A percentile compares a stretch with the other conserved stretches of the same genome.
phyloP scores from a whole-genome alignment of 1,140 invertebrate genomes.

The Brachionus plicatilis region DNA sequence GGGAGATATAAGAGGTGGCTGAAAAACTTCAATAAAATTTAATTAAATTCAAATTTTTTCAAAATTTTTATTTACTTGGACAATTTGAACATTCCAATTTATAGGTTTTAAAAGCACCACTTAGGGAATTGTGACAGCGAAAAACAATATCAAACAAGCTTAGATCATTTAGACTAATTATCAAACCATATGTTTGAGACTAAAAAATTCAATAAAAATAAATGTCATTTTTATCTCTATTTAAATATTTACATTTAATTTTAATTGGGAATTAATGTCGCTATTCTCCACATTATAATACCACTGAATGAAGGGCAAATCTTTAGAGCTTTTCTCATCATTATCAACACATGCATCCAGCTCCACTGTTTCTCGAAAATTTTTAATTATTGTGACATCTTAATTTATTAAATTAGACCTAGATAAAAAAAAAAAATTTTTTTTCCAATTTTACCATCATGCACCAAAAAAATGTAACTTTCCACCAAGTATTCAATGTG shows the following conservation, averaged over 20 bases:
- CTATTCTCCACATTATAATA: conserved; percentile 17
- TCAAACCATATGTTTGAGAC: conserved; percentile 21
- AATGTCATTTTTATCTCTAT: not conserved
- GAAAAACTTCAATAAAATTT: not conserved
- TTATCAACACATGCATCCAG: conserved; percentile 24
- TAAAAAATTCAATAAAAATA: not conserved
- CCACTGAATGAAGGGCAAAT: not conserved
- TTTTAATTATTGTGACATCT: conserved; percentile 15
- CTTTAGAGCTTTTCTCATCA: not conserved
- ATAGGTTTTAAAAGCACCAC: conserved; percentile 12
- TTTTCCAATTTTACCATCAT: not conserved
- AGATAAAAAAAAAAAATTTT: not conserved
- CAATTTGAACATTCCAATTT: conserved; percentile 25
- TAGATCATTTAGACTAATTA: conserved; percentile 11
- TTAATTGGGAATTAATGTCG: not conserved
- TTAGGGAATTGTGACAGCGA: not conserved
- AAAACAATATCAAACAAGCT: not conserved
- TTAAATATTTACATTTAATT: conserved; percentile 18
- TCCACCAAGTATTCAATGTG: not conserved
- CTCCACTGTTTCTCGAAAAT: conserved; percentile 23
- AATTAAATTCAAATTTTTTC: not conserved
- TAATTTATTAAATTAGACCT: not conserved
- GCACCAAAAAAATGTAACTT: not conserved
- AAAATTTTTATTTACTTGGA: not conserved
- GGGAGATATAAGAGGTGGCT: conserved; percentile 1